Base-by-base conservation (phyloP, 2,797 vertebrate species). In the Gymnoscopelus microlampas region DNA sequence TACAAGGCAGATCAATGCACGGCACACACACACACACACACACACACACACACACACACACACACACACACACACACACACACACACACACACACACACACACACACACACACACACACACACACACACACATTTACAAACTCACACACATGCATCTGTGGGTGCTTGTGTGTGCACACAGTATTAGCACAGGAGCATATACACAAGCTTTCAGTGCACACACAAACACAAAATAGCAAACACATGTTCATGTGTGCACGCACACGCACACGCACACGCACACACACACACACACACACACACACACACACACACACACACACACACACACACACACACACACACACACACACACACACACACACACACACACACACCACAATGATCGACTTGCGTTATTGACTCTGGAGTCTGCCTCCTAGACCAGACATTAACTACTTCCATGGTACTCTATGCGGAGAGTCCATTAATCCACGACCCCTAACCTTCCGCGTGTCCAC, bases 1-100 rank as follows among this genome's bases (percentile, higher is more conserved):
- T 74, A 84, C 71, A 74, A 24, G 29, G 63, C 72, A 70, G 19
- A 84, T 90, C 81, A 72, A 88, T 89, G 55, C 63, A 81, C 77
- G 29, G 54, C 65, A 61, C 55, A 50, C 72, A 65, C 73, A 80
- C 73, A 76, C 70, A 9, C 19, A 8, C 14, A 35, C 15, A 39
- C 63, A 57, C 15, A 56, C 56, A 56, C 57, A 35, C 35, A 44
- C 24, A 49, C 19, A 59, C 26, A 24, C 19, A 24, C 53, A 55
- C 19, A 26, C 50, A 55, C 6, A 61, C 50, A 5, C 9, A 48
- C 88, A 53, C 63, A 82, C 24, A 54, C 67, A 63, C 55, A 50
- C 73, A 63, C 73, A 79, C 73, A 76, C 64, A 73, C 60, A 69
- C 73, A 80, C 73, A 77, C 64, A 73, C 59, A 68, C 26, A 29